phyloP scores from a whole-genome alignment of 2,888 invertebrate species.

The Eupithecia vulgata region DNA sequence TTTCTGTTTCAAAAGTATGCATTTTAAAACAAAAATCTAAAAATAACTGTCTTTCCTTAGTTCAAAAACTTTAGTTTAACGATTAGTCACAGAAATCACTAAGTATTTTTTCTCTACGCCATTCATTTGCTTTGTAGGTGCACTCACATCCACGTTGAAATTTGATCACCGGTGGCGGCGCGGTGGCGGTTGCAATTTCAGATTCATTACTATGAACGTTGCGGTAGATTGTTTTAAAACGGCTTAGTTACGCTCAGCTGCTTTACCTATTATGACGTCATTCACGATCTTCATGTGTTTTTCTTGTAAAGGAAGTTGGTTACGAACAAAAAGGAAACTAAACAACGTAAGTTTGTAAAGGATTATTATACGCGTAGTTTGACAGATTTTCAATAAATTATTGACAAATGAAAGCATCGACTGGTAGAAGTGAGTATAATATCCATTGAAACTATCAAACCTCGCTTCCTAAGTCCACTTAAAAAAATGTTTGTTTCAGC shows the following conservation, averaged over 20 bases:
- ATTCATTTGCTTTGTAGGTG: slow-evolving; percentile 39
- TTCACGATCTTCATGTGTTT: not conserved
- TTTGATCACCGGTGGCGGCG: slow-evolving; percentile 39
- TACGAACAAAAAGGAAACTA: not conserved
- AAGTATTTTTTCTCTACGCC: not conserved
- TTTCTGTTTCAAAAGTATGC: not conserved
- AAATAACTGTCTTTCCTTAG: not conserved
- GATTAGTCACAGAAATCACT: not conserved
- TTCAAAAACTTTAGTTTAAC: not conserved
- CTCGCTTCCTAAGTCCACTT: not conserved
- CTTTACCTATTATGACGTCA: slow-evolving; percentile 25
- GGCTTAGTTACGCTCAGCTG: slow-evolving; percentile 32
- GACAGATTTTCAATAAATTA: not conserved
- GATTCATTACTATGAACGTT: slow-evolving; percentile 42
- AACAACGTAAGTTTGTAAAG: not conserved
- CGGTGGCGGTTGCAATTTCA: slow-evolving; percentile 45
- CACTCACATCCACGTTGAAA: slow-evolving; percentile 39
- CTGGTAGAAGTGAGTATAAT: not conserved
- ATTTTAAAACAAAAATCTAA: not conserved
- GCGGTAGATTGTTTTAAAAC: slow-evolving; percentile 32
- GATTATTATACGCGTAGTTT: not conserved
- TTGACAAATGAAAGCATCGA: not conserved
- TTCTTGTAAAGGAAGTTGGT: not conserved
- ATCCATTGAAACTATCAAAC: not conserved
- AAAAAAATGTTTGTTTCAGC: too few species aligned